Evolutionary conservation across 2,113 vertebrate species (phyloP), one percentile per base, ranked within the genome.

Genomic region (Nibea coibor): DNA sequence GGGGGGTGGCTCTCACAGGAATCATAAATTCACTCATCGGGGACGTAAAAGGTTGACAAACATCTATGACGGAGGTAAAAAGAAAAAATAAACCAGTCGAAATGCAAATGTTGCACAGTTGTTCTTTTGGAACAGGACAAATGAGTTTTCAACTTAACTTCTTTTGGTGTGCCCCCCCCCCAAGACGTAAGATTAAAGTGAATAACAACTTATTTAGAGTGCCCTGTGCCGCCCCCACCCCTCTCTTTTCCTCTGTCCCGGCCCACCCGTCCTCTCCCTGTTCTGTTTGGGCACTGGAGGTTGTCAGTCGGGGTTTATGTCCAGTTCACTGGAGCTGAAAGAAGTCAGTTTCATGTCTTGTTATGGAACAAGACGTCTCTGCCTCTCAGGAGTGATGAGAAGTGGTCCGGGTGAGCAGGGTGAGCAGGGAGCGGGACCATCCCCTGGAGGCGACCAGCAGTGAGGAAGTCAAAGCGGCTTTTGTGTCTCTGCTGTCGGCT

Each of bases 291-390:
- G 92, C 91, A 92, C 88, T 95, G 93, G 94, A 92, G 92, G 93
- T 93, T 95, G 95, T 95, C 95, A 94, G 93, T 82, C 86, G 90
- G 80, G 91, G 92, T 94, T 94, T 94, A 89, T 94, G 89, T 94
- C 88, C 94, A 93, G 94, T 95, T 96, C 95, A 95, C 83, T 94
- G 93, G 95, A 95, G 95, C 95, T 95, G 94, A 95, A 96, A 94
- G 91, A 96, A 96, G 95, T 96, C 95, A 95, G 94, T 94, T 96
- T 94, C 92, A 86, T 90, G 92, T 94, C 94, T 93, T 96, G 93
- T 96, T 95, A 94, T 94, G 93, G 94, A 95, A 95, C 95, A 95
- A 94, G 93, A 94, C 89, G 90, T 95, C 91, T 92, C 88, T 94
- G 92, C 89, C 91, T 91, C 90, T 92, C 88, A 70, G 84, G 89